Base-by-base conservation (phyloP, 2,888 invertebrate species). In the Hemithea aestivaria region DNA sequence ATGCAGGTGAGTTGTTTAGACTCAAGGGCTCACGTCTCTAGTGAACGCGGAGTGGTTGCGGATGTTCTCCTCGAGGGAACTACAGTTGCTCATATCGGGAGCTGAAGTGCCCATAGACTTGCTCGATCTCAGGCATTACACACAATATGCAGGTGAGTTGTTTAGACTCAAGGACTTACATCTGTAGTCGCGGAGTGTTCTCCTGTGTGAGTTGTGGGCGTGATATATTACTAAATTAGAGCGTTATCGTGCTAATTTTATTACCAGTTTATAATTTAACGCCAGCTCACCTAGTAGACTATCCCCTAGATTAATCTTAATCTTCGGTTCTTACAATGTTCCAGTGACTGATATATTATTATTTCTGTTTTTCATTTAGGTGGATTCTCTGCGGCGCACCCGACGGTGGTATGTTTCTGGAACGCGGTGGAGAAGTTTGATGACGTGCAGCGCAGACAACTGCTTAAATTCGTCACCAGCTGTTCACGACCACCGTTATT, bases 381-480 rank as follows among this genome's bases (percentile, higher is more conserved):
- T 10, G 97, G 96, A 37, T 98, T 96, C 69, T 89, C 91, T 7
- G 88, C 89, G 7, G 91, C 93, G 31, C 96, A 97, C 84, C 93
- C 93, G 1, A 96, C 96, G 0, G 96, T 98, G 45, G 69, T 90
- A 45, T 88, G 91, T 38, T 99, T 99, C 82, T 99, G 99, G 99
- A 90, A 91, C 55, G 95, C 96, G 23, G 90, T 98, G 6, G 89
- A 91, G 36, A 89, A 90, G 27, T 96, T 99, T 72, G 92, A 91
- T 33, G 96, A 96, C 73, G 88, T 90, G 35, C 95, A 97, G 74
- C 92, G 94, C 46, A 89, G 97, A 42, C 94, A 95, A 66, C 85
- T 99, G 34, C 88, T 99, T 6, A 98, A 98, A 82, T 99, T 99
- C 83, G 98, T 99, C 25, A 99, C 99, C 1, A 97, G 98, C 70